phyloP scores from a whole-genome alignment of 2,888 invertebrate species.

The Limnephilus auricula region DNA sequence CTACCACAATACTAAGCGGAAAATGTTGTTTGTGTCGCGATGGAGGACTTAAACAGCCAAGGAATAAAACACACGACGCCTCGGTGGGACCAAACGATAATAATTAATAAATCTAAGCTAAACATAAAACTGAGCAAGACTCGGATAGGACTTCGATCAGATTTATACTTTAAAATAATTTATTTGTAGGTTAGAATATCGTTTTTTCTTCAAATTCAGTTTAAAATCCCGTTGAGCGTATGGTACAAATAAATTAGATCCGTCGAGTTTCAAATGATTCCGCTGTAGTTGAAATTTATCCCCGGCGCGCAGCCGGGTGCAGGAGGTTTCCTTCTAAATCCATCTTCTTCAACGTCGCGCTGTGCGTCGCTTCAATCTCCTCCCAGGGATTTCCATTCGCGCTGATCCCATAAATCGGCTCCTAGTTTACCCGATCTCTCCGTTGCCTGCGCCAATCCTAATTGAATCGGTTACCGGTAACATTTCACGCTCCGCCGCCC shows the following conservation, averaged over 20 bases:
- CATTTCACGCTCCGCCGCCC: conserved; percentile 37
- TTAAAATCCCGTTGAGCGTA: too few relatives aligned
- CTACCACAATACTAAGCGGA: too few relatives aligned
- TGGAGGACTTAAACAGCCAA: too few relatives aligned
- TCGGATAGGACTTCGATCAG: too few relatives aligned
- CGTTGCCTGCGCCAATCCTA: conserved; percentile 37
- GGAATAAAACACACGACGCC: too few relatives aligned
- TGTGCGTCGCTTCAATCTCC: conserved; percentile 16
- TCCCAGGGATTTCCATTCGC: conserved; percentile 14
- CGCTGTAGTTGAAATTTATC: neutral
- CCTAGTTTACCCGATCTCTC: conserved; percentile 34
- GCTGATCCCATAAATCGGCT: conserved; percentile 38
- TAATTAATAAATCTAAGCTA: too few relatives aligned
- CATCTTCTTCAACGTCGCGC: neutral
- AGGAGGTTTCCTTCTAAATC: neutral
- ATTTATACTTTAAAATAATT: too few relatives aligned
- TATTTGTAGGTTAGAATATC: too few relatives aligned
- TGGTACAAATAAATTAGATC: neutral
- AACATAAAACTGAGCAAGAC: too few relatives aligned
- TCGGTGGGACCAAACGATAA: too few relatives aligned
- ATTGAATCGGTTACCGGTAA: conserved; percentile 48
- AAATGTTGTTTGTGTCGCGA: too few relatives aligned
- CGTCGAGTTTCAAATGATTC: neutral
- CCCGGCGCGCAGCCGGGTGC: neutral
- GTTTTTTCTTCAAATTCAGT: too few relatives aligned